Evolutionary conservation across 2,888 invertebrate genomes (phyloP), one percentile per base, ranked within the genome.

Genomic region (Macrosiphum euphorbiae): DNA sequence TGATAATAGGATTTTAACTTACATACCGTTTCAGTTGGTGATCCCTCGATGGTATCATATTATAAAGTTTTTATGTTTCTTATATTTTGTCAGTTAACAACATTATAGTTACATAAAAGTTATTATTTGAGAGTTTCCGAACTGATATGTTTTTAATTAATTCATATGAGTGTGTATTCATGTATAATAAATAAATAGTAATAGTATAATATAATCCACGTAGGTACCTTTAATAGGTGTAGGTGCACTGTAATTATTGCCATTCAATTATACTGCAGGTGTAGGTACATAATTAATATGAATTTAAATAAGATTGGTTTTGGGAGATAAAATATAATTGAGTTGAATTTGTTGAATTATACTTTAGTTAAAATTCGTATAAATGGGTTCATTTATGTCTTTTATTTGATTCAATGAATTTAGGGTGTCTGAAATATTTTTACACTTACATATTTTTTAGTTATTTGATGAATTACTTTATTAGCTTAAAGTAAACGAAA

Each of bases 1-100:
- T 90, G 78, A 90, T 78, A 78, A 78, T 90, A 78, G 41, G 90
- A 78, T 90, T 78, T 90, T 90, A 13, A 90, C 52, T 90, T 90
- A 50, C 16, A 78, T 55, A 55, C 1, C 44, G 11, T 91, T 11
- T 91, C 55, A 41, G 20, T 91, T 55, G 44, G 44, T 85, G 52
- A 55, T 55, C 44, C 13, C 1, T 55, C 55, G 20, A 85, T 44
- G 85, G 78, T n/a, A 58, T 58, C 41, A 91, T 85, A 41, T 41
- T 58, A 41, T 52, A 35, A 84, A 91, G 84, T 84, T 85, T 91
- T 84, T 84, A 55, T 52, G 41, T 85, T 55, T 55, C n/a, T 85
- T 44, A 91, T 44, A n/a, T n/a, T n/a, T 91, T 91, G 41, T 91
- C 41, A 91, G 52, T 84, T 84, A 28, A 41, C 28, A 85, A 26